Conservation (phyloP, 2,797 vertebrate species). For the Pangasius sanitwongsei region DNA sequence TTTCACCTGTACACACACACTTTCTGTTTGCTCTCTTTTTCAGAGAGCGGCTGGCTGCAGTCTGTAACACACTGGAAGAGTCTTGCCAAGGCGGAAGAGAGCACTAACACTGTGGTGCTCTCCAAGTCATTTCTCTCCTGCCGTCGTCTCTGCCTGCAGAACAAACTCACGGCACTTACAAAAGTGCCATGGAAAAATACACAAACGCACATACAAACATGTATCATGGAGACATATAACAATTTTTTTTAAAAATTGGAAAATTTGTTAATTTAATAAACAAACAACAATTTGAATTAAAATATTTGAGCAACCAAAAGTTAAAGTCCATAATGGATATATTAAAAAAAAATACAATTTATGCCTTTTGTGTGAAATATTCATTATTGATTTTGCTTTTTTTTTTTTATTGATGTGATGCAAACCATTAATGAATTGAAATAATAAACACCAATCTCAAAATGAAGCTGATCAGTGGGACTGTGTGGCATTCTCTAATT, state of each 20-base stretch:
- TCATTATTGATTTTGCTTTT: conserved; percentile 57
- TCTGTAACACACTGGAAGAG: conserved; percentile 79
- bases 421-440: conserved; percentile 69
- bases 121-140: conserved; percentile 44
- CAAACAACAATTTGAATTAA: not conserved
- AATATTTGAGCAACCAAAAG: not conserved
- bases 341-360: conserved; percentile 6
- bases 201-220: conserved; percentile 4
- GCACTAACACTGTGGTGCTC: conserved; percentile 80
- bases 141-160: not conserved
- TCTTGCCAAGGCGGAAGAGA: conserved; percentile 87
- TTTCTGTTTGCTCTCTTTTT: conserved; percentile 62
- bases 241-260: not conserved
- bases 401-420: conserved; percentile 50
- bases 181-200: conserved; percentile 5
- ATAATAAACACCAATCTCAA: conserved; percentile 63
- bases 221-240: not conserved
- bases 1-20: conserved; percentile 60
- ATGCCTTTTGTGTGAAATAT: conserved; percentile 42
- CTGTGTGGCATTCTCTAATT: conserved; percentile 60
- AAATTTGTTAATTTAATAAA: not conserved
- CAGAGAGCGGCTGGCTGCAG: conserved; percentile 84
- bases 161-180: not conserved
- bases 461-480: conserved; percentile 59
- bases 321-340: not conserved